Conservation (phyloP, 2,113 vertebrate genomes). For the Stegastes partitus region DNA sequence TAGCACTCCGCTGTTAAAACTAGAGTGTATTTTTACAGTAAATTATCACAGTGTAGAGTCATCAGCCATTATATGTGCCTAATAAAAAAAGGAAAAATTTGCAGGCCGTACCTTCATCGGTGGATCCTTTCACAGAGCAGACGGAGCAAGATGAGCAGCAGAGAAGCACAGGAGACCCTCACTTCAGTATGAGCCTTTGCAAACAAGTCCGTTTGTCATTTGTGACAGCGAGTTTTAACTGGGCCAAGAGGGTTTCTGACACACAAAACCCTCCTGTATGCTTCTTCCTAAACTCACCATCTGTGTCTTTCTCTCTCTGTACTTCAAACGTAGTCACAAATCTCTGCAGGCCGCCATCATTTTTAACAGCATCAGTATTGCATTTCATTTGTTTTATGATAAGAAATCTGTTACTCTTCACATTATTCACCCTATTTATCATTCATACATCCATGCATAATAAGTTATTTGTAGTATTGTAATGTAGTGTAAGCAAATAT, state of each 20-base stretch:
- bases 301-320: background rate
- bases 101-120: conserved; percentile 80
- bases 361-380: background rate
- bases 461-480: too few species aligned
- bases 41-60: too few species aligned
- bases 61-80: too few species aligned
- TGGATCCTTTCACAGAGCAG: conserved; percentile 45
- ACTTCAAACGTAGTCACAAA: conserved; percentile 14
- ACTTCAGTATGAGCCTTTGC: conserved; percentile 73
- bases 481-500: too few species aligned
- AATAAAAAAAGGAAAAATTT: background rate
- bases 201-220: conserved; percentile 77
- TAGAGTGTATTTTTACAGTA: too few species aligned
- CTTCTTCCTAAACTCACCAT: conserved; percentile 66
- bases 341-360: background rate
- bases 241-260: conserved; percentile 79
- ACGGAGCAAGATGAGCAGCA: conserved; percentile 8
- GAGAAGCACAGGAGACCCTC: conserved; percentile 58
- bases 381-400: too few species aligned
- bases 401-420: too few species aligned
- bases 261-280: conserved; percentile 77
- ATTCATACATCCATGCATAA: too few species aligned
- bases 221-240: conserved; percentile 74
- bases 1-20: too few species aligned
- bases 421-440: too few species aligned